Conservation (phyloP, 2,797 vertebrate species). For the Coregonus suidteri region DNA sequence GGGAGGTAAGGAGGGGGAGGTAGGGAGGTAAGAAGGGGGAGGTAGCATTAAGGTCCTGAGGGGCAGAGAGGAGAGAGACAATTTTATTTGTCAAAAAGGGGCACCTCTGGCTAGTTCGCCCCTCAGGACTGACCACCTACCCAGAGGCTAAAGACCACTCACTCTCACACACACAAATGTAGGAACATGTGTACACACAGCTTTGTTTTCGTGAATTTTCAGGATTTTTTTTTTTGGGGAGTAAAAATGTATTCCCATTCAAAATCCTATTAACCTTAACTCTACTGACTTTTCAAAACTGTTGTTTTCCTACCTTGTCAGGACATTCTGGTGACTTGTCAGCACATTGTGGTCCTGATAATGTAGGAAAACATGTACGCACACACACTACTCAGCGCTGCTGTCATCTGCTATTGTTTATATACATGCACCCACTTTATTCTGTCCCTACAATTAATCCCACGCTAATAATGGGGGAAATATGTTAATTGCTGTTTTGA, state of each 20-base stretch:
- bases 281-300: too few relatives aligned
- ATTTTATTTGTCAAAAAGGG: conserved; percentile 51
- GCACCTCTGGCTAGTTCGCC: conserved; percentile 41
- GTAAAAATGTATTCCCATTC: too few relatives aligned
- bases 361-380: too few relatives aligned
- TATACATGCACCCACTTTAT: conserved; percentile 37
- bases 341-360: too few relatives aligned
- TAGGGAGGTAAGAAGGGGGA: background rate
- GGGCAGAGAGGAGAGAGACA: conserved; percentile 30
- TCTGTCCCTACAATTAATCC: conserved; percentile 47
- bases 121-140: conserved; percentile 65
- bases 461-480: conserved; percentile 36
- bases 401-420: conserved; percentile 67
- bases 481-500: conserved; percentile 61
- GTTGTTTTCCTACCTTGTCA: too few relatives aligned
- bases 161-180: too few relatives aligned
- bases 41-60: conserved; percentile 11
- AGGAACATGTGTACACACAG: too few relatives aligned
- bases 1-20: conserved; percentile 10
- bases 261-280: too few relatives aligned
- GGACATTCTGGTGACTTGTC: too few relatives aligned
- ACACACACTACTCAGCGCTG: conserved; percentile 29
- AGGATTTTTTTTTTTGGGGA: too few relatives aligned
- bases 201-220: too few relatives aligned
- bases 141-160: conserved; percentile 53